Base-by-base conservation (phyloP, 2,113 vertebrate genomes). In the Calidris pugnax region DNA sequence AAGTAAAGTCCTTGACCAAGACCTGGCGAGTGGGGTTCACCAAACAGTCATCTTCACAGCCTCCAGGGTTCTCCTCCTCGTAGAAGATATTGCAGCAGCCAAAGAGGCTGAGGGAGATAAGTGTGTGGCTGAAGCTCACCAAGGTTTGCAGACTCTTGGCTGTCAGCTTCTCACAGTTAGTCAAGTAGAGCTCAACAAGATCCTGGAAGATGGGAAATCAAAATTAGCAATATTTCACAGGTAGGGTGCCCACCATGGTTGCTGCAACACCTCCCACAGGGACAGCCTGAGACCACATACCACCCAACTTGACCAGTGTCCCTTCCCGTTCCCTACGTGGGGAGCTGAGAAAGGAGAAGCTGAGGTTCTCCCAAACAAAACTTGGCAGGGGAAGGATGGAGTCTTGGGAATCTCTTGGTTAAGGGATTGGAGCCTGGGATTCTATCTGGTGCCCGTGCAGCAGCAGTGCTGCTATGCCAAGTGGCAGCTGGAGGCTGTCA, bases 31-130 rank as follows among this genome's bases (percentile, higher is more conserved):
- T 98, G 66, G 98, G 98, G 97, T 98, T 98, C 89, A 98, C 98
- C 15, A 98, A 97, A 85, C 98, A 98, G 86, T 99, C 98, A 2
- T 99, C 99, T 2, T 99, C 98, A 24, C 99, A 98, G 67, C 98
- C 98, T 4, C 99, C 98, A 0, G 99, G 99, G 73, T 99, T 99
- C 48, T 99, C 98, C 33, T 98, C 98, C 94, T 99, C 98, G 2
- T 98, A 99, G 97, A 99, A 99, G 92, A 99, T 98, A 97, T 98
- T 98, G 41, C 97, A 98, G 84, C 99, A 99, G 96, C 99, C 99
- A 3, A 99, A 99, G 60, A 99, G 99, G 97, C 99, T 99, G 39
- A 99, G 98, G 60, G 99, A 99, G 57, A 99, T 98, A 92, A 99
- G 95, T 0, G 99, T 99, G 96, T 99, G 99, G 27, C 98, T 98